phyloP scores from a whole-genome alignment of 2,797 vertebrate species.

The Scyliorhinus canicula region DNA sequence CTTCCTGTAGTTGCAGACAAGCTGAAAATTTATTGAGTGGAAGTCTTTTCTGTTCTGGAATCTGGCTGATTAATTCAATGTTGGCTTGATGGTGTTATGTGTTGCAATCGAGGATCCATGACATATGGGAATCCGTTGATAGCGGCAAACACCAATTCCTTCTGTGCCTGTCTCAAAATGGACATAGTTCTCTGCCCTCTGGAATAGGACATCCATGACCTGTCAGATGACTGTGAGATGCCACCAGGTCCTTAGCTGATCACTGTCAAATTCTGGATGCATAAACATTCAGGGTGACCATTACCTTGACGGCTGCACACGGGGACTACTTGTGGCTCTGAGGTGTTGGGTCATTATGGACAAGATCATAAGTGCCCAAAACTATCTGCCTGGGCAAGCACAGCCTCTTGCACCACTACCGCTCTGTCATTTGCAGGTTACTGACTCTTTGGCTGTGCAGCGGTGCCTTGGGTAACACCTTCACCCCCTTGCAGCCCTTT shows the following conservation, averaged over 20 bases:
- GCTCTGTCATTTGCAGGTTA: background rate
- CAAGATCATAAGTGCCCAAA: background rate
- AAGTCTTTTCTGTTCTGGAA: background rate
- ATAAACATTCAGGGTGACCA: no score
- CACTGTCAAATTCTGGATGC: no score
- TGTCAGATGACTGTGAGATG: no score
- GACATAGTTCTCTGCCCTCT: background rate
- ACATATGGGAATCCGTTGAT: background rate
- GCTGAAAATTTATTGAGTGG: no score
- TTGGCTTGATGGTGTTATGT: background rate
- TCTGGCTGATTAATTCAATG: background rate
- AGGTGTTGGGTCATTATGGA: background rate
- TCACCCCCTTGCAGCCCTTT: background rate
- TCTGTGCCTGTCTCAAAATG: background rate
- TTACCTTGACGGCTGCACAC: no score
- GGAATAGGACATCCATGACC: background rate
- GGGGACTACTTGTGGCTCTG: no score
- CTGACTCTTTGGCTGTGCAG: background rate
- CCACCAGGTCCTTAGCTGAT: background rate
- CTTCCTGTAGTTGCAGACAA: no score
- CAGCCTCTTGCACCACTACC: background rate
- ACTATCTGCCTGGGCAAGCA: background rate
- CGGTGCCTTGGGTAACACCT: background rate
- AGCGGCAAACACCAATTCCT: background rate
- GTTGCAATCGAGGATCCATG: background rate